A percentile compares a stretch with the other conserved stretches of the same genome.
phyloP scores from a whole-genome alignment of 2,888 invertebrate genomes.

The Calameuta idolon region DNA sequence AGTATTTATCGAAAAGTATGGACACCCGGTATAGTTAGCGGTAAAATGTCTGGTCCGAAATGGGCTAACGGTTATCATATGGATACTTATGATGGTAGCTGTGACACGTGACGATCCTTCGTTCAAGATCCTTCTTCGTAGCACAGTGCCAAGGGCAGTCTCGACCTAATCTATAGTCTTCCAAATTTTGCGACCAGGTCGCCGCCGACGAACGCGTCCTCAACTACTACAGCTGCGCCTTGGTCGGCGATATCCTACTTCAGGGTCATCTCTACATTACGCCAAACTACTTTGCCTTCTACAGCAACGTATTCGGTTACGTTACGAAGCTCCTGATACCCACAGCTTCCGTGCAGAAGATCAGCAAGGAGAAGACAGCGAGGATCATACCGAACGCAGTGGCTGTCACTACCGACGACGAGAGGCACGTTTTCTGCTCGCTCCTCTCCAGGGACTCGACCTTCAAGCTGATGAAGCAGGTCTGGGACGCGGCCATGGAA shows the following conservation, averaged over 20 bases:
- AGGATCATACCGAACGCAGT: constrained; percentile 95
- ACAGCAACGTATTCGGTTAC: constrained; percentile 95
- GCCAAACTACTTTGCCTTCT: constrained; percentile 94
- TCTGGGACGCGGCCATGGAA: constrained; percentile 79
- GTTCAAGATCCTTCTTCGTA: background rate
- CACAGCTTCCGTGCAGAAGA: constrained; percentile 84
- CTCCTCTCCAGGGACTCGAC: constrained; percentile 90
- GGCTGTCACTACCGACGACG: constrained; percentile 85
- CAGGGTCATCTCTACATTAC: constrained; percentile 96
- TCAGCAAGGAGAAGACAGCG: constrained; percentile 94
- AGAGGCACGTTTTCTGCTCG: constrained; percentile 89
- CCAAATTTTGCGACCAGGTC: constrained; percentile 68
- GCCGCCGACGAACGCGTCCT: constrained; percentile 86
- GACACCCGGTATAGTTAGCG: no score
- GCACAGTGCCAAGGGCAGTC: background rate
- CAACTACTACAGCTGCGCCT: constrained; percentile 93
- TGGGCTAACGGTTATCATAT: no score
- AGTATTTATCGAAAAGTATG: no score
- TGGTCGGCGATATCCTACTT: constrained; percentile 90
- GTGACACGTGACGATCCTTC: background rate
- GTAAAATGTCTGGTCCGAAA: no score
- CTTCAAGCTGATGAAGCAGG: constrained; percentile 86
- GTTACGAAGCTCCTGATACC: constrained; percentile 94
- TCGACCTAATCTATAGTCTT: constrained; percentile 37
- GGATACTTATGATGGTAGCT: background rate